Evolutionary conservation across 2,113 vertebrate species (phyloP), one percentile per base, ranked within the genome.

Genomic region (Caranx melampygus): DNA sequence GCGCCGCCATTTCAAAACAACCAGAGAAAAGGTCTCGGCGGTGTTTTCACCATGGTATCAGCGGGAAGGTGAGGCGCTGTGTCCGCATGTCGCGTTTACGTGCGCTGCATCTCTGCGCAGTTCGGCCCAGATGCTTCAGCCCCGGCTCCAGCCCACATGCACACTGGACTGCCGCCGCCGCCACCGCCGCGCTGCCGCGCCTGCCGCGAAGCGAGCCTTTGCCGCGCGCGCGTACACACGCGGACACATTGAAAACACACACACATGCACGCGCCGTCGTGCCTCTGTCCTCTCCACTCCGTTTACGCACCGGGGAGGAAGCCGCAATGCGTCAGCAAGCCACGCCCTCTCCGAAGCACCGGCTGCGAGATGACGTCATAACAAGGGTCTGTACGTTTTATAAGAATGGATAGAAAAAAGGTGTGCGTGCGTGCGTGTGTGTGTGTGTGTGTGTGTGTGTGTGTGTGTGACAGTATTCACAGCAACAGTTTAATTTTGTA

Each of bases 321-420:
- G 81, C 92, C 94, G 95, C 95, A 96, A 92, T 96, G 95, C 95
- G 93, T 94, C 93, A 93, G 82, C 88, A 89, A 91, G 78, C 90
- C 91, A 90, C 93, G 92, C 93, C 95, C 80, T 75, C 82, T 33
- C 31, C 37, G 0, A 44, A n/a, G 33, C 76, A 57, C n/a, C 62
- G 55, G 16, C 57, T 57, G 68, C 72, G 52, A 4, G 72, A 16
- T 91, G 83, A 93, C 91, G 88, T 93, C 87, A 83, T 67, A 3
- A 35, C n/a, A 52, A 4, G 55, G 9, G 18, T 33, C 4, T 11
- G 11, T 14, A 61, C 20, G 7, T 70, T 45, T 18, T 7, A 14
- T 49, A 6, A 49, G 14, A 16, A 13, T 15, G 47, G 1, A 16
- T 16, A 26, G 26, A 26, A 26, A 26, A 26, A 26, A 26, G 26